Evolutionary conservation across 2,888 invertebrate genomes (phyloP).

Genomic region (Netelia virgata): DNA sequence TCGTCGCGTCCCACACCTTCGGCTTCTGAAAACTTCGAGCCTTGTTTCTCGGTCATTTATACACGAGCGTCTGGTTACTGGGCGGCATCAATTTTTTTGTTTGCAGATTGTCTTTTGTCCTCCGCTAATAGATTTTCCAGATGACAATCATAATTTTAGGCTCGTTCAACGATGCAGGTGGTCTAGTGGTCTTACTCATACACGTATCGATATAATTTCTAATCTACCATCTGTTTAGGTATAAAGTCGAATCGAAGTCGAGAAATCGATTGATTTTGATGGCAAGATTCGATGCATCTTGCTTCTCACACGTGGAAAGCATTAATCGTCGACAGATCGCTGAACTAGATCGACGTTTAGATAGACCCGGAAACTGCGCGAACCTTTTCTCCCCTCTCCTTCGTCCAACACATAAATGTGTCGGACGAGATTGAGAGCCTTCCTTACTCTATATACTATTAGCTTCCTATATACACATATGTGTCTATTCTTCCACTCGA

Average conservation of each 20-base stretch:
- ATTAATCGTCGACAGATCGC: slow-evolving; percentile 65
- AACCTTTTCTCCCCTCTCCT: neutral
- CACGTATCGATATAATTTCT: neutral
- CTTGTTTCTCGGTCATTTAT: slow-evolving; percentile 44
- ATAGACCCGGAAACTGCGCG: slow-evolving; percentile 45
- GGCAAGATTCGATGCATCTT: slow-evolving; percentile 22
- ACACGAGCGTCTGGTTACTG: slow-evolving; percentile 34
- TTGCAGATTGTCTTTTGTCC: slow-evolving; percentile 29
- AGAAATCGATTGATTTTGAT: slow-evolving; percentile 44
- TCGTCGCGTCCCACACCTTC: neutral
- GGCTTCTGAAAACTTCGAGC: slow-evolving; percentile 23
- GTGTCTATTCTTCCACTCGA: slow-evolving; percentile 6
- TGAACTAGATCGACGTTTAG: slow-evolving; percentile 56
- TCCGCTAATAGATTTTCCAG: slow-evolving; percentile 47
- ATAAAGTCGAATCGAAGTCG: neutral
- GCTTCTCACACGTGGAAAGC: neutral
- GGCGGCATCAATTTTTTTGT: slow-evolving; percentile 43
- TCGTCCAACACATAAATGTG: neutral
- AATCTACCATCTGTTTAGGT: slow-evolving; percentile 16
- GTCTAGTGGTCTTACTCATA: slow-evolving; percentile 17
- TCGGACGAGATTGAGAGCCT: slow-evolving; percentile 22
- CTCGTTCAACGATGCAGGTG: slow-evolving; percentile 55
- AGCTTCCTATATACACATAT: neutral
- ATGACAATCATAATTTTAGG: slow-evolving; percentile 46
- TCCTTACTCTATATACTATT: neutral